Percentiles rank a stretch among this genome's conserved stretches.
These are phyloP conservation scores for Chlamydotis undulata DNA, from an alignment of 2,113 vertebrate species.

Conservation along the genomic window DNA sequence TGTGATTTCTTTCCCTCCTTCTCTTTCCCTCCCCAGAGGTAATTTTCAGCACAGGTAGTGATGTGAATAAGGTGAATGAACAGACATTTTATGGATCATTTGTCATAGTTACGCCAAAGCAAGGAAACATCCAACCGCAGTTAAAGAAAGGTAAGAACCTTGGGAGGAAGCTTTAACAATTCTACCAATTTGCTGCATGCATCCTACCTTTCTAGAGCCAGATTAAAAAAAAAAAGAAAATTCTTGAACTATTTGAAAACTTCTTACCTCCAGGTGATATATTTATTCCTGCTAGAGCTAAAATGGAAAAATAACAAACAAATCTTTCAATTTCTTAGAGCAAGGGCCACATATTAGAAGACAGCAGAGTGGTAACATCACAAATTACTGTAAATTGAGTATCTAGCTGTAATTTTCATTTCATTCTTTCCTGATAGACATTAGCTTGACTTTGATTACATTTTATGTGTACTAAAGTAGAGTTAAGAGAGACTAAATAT, in stretches of 20 bases:
- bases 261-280: background rate
- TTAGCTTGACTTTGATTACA: background rate
- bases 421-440: background rate
- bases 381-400: background rate
- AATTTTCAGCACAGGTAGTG: background rate
- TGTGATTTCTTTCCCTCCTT: background rate
- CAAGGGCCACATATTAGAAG: background rate
- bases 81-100: background rate
- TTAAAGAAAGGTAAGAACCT: background rate
- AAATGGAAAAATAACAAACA: background rate
- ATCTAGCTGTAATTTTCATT: background rate
- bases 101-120: constrained; percentile 2
- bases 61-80: background rate
- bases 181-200: background rate
- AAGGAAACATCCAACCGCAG: background rate
- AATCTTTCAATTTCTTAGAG: background rate
- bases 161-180: background rate
- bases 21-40: background rate
- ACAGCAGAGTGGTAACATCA: background rate
- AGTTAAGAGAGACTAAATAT: background rate
- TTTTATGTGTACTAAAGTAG: background rate
- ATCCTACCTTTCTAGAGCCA: background rate
- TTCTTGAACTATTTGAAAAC: background rate
- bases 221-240: background rate
- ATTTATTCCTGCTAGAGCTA: background rate